Percentiles rank a stretch among this genome's conserved stretches.
These are phyloP conservation scores for Orgyia antiqua DNA, from an alignment of 2,888 invertebrate species.

Conservation along the genomic window DNA sequence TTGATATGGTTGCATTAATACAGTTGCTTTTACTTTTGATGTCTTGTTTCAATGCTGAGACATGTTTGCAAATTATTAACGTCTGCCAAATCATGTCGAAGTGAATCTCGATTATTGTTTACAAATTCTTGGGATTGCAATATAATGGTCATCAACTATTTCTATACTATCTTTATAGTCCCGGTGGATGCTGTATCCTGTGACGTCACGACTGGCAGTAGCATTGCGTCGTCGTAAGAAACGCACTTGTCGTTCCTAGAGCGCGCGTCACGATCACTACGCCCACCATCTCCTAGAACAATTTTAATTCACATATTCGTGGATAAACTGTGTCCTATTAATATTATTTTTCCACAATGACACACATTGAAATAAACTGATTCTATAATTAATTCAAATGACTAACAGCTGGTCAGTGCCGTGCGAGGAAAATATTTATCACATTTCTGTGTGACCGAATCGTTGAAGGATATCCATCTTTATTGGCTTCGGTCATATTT, in stretches of 20 bases:
- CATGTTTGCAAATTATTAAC: not conserved
- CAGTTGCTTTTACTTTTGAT: too few species aligned
- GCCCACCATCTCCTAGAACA: slow-evolving; percentile 38
- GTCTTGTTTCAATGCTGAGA: too few species aligned
- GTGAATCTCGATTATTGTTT: slow-evolving; percentile 42
- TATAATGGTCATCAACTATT: slow-evolving; percentile 67
- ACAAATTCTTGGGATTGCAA: slow-evolving; percentile 47
- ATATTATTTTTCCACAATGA: slow-evolving; percentile 31
- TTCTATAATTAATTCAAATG: slow-evolving; percentile 24
- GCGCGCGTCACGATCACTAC: slow-evolving; percentile 24
- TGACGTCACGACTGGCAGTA: slow-evolving; percentile 42
- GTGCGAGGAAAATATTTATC: slow-evolving; percentile 14
- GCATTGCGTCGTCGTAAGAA: slow-evolving; percentile 15
- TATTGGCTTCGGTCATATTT: too few species aligned
- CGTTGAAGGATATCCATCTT: not conserved
- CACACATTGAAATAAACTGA: slow-evolving; percentile 26
- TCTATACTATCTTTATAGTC: slow-evolving; percentile 44
- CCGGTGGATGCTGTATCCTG: slow-evolving; percentile 42
- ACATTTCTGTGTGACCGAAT: slow-evolving; percentile 4
- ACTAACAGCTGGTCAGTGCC: slow-evolving; percentile 11
- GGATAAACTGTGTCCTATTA: slow-evolving; percentile 46
- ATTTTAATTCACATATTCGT: slow-evolving; percentile 44
- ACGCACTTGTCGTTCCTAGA: slow-evolving; percentile 20
- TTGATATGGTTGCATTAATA: too few species aligned
- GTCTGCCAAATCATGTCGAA: slow-evolving; percentile 13